A percentile compares a stretch with the other conserved stretches of the same genome.
Conservation (phyloP, 2,797 vertebrate species). For the Setipinna tenuifilis region DNA sequence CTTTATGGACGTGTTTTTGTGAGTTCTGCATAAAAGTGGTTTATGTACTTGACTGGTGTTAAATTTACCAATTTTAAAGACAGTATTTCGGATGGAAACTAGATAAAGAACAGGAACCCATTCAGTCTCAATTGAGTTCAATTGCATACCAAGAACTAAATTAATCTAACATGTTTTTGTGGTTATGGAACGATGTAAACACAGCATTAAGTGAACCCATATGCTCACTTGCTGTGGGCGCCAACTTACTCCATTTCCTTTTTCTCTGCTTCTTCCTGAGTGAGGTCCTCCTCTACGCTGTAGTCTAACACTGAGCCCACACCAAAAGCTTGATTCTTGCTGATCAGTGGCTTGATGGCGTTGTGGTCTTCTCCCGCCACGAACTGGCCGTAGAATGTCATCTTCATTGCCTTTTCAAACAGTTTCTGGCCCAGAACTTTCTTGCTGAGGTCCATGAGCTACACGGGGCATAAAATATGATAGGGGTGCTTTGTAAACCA, state of each 20-base stretch:
- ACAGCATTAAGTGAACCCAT: not conserved
- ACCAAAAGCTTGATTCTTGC: slow-evolving; percentile 82
- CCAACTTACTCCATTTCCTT: slow-evolving; percentile 86
- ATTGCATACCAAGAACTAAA: no score
- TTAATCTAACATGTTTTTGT: not conserved
- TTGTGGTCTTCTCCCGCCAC: slow-evolving; percentile 93
- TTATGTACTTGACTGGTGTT: no score
- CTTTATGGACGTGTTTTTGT: not conserved
- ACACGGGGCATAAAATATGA: slow-evolving; percentile 23
- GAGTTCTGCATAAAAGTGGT: not conserved
- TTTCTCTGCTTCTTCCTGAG: slow-evolving; percentile 79
- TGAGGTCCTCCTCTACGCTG: slow-evolving; percentile 89
- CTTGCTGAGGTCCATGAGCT: slow-evolving; percentile 83
- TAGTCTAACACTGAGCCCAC: slow-evolving; percentile 95
- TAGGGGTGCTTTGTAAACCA: not conserved
- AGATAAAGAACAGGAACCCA: not conserved
- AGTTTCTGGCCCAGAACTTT: slow-evolving; percentile 81
- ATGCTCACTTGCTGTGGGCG: not conserved
- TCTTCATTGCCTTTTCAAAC: slow-evolving; percentile 91
- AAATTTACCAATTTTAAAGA: not conserved
- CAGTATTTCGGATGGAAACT: not conserved
- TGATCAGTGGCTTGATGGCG: slow-evolving; percentile 86
- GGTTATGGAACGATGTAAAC: not conserved
- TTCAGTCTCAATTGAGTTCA: not conserved
- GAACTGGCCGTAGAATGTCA: slow-evolving; percentile 97